These are phyloP conservation scores for Alauda arvensis DNA, from an alignment of 2,797 vertebrate species.

Conservation along the genomic window DNA sequence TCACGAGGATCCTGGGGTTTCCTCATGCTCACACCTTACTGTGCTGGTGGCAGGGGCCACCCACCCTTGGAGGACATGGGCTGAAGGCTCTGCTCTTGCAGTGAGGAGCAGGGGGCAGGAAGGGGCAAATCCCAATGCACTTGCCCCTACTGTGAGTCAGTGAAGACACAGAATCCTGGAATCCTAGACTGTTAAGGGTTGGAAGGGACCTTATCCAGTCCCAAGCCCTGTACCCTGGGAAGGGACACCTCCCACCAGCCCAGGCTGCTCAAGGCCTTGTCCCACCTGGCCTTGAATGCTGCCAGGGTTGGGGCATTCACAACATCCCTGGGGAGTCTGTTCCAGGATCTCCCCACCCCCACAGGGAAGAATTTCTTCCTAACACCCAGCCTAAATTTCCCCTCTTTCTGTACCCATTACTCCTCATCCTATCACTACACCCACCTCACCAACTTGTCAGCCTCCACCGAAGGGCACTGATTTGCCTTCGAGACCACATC, in stretches of 20 bases:
- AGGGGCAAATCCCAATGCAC: not conserved
- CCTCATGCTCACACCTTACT: fast-evolving
- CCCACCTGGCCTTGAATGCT: not conserved
- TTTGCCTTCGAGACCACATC: not conserved
- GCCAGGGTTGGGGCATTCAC: fast-evolving
- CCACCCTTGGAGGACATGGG: fast-evolving
- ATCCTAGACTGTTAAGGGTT: not conserved
- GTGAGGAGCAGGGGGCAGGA: not conserved
- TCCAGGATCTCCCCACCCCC: not conserved
- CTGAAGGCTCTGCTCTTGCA: not conserved
- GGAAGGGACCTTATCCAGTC: not conserved
- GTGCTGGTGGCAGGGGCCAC: not conserved
- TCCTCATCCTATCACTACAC: not conserved
- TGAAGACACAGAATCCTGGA: not conserved
- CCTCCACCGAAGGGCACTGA: fast-evolving
- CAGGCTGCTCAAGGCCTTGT: not conserved
- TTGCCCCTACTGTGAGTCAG: fast-evolving
- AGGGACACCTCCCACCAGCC: not conserved
- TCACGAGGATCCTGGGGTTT: not conserved
- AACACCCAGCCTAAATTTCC: not conserved
- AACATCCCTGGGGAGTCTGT: not conserved
- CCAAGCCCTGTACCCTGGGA: fast-evolving
- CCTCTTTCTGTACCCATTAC: not conserved
- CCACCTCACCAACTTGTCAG: fast-evolving
- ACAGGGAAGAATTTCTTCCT: not conserved